A percentile compares a stretch with the other conserved stretches of the same genome.
phyloP scores from a whole-genome alignment of 2,888 invertebrate species.

The Leptodirus hochenwartii region DNA sequence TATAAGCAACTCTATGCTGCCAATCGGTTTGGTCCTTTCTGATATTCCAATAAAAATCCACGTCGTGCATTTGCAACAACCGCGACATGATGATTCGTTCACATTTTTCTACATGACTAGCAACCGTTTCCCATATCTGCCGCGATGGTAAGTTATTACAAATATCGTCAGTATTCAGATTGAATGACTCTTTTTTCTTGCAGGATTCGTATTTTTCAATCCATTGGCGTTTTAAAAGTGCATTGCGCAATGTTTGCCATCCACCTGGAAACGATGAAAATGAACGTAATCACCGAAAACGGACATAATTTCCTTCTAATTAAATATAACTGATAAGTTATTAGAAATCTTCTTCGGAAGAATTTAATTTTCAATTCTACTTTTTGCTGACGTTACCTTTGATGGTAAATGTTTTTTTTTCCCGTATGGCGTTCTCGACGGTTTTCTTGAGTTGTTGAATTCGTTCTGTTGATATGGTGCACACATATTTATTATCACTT shows the following conservation, averaged over 20 bases:
- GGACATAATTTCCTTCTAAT: constrained; percentile 1
- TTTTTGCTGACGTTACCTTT: too few species aligned
- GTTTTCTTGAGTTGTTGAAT: constrained; percentile 43
- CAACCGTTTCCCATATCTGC: constrained; percentile 25
- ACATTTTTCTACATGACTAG: constrained; percentile 37
- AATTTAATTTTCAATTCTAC: too few species aligned
- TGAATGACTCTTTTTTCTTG: background rate
- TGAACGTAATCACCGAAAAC: constrained; percentile 11
- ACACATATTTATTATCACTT: constrained; percentile 22
- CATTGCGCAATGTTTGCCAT: constrained; percentile 50
- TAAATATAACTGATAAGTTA: too few species aligned
- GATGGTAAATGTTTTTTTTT: constrained; percentile 45
- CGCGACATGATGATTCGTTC: constrained; percentile 46
- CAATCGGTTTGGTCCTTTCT: constrained; percentile 67
- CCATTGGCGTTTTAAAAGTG: constrained; percentile 55
- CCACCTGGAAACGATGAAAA: constrained; percentile 32
- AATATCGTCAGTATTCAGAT: constrained; percentile 20
- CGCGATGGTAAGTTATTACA: constrained; percentile 23
- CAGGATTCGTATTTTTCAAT: constrained; percentile 40
- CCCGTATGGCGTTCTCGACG: constrained; percentile 45
- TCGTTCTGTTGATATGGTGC: constrained; percentile 44
- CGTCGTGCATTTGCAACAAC: constrained; percentile 59
- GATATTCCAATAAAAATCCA: constrained; percentile 82
- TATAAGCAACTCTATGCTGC: constrained; percentile 37
- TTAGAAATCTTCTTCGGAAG: too few species aligned